Percentiles rank a stretch among this genome's conserved stretches.
Conservation (phyloP, 2,888 invertebrate species). For the Spatulosminthurus flaviceps region DNA sequence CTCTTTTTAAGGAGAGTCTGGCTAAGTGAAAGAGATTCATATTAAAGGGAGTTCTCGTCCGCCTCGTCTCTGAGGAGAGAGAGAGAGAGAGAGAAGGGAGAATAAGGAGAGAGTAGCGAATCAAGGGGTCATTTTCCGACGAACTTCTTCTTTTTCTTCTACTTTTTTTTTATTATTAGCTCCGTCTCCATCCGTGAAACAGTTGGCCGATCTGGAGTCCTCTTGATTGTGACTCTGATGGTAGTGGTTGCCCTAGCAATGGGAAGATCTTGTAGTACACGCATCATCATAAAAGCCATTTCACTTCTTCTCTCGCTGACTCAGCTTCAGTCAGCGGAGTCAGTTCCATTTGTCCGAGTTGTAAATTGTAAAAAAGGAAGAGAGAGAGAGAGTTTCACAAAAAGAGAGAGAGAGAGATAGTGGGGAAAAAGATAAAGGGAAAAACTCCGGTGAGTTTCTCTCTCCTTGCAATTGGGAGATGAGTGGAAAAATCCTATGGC, state of each 20-base stretch:
- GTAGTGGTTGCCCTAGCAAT: neutral
- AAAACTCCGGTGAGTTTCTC: too few species aligned
- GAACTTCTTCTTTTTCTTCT: too few species aligned
- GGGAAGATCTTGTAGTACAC: neutral
- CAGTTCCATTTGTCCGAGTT: neutral
- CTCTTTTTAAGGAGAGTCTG: too few species aligned
- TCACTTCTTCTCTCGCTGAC: neutral
- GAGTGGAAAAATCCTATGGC: too few species aligned
- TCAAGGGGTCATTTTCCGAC: neutral
- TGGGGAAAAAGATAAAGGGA: too few species aligned
- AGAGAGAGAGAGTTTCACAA: too few species aligned
- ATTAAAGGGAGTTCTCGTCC: too few species aligned
- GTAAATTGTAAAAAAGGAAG: conserved; percentile 7
- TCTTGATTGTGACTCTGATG: neutral
- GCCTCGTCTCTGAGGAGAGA: neutral
- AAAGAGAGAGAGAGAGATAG: too few species aligned
- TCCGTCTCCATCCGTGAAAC: neutral
- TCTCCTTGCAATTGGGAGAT: too few species aligned
- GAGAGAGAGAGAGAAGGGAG: neutral
- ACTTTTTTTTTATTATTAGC: too few species aligned
- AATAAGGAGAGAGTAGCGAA: neutral
- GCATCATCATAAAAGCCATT: conserved; percentile 10
- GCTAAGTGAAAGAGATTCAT: too few species aligned
- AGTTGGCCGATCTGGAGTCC: neutral
- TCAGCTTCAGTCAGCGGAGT: neutral